Percentiles rank a stretch among this genome's conserved stretches.
Conservation (phyloP, 2,113 vertebrate genomes). For the Eleginops maclovinus region DNA sequence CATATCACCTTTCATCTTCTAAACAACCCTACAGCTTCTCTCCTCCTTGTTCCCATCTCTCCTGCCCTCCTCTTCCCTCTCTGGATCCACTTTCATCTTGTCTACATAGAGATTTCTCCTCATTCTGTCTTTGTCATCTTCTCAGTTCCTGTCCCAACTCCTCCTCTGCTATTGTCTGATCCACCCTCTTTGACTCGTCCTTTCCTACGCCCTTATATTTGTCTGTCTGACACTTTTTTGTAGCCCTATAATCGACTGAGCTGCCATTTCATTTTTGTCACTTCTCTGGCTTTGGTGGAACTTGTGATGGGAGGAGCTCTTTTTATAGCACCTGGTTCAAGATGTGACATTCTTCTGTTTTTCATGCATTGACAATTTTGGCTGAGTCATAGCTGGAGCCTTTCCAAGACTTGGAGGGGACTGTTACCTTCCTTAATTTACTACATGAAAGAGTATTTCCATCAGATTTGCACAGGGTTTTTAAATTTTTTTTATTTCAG, state of each 20-base stretch:
- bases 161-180: not conserved
- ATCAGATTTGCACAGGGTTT: not conserved
- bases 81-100: constrained; percentile 40
- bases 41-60: constrained; percentile 9
- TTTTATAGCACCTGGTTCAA: not conserved
- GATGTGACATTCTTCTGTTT: not conserved
- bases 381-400: not conserved
- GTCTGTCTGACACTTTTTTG: not conserved
- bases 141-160: constrained; percentile 21
- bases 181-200: not conserved
- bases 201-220: not conserved
- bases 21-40: not conserved
- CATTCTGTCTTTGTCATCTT: constrained; percentile 37
- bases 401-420: not conserved
- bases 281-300: not conserved
- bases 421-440: not conserved
- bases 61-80: constrained; percentile 9
- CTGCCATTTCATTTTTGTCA: not conserved
- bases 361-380: not conserved
- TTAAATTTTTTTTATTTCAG: not conserved
- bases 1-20: not conserved
- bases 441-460: not conserved
- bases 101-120: constrained; percentile 11
- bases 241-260: not conserved
- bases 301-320: not conserved